These are phyloP conservation scores for Larimichthys crocea DNA, from an alignment of 2,113 vertebrate genomes.

Conservation along the genomic window DNA sequence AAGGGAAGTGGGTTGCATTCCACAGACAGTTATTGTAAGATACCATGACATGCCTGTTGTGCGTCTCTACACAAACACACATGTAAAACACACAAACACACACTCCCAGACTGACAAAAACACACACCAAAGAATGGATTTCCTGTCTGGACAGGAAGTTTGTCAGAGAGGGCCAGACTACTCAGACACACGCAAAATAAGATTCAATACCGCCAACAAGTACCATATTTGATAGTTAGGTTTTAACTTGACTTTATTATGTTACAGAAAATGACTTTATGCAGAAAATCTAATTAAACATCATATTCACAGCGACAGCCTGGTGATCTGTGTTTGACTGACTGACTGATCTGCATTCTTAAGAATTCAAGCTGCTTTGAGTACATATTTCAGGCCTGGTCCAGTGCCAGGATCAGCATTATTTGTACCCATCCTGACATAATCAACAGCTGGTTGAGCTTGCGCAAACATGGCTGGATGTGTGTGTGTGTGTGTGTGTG, in stretches of 20 bases:
- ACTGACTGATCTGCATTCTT: constrained; percentile 1
- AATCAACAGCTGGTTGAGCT: constrained; percentile 66
- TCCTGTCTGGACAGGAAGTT: constrained; percentile 82
- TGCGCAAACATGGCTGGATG: constrained; percentile 17
- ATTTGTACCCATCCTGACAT: constrained; percentile 43
- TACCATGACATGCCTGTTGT: constrained; percentile 62
- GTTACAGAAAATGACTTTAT: not conserved
- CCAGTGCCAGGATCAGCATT: constrained; percentile 48
- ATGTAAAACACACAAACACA: constrained; percentile 38
- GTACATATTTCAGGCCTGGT: constrained; percentile 36
- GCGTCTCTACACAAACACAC: constrained; percentile 58
- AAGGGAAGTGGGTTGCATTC: constrained; percentile 71
- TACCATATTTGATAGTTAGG: not conserved
- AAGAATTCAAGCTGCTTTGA: constrained; percentile 48
- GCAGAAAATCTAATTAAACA: not conserved
- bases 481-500: constrained; percentile 43
- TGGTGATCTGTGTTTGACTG: constrained; percentile 10
- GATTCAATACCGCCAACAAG: not conserved
- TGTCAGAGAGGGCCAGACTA: constrained; percentile 36
- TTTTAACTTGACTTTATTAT: not conserved
- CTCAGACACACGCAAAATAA: not conserved
- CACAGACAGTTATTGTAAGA: constrained; percentile 70
- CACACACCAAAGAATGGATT: constrained; percentile 72
- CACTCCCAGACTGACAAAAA: constrained; percentile 60
- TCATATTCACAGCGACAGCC: not conserved